Base-by-base conservation (phyloP, 2,113 vertebrate genomes). In the Calyptommatus sinebrachiatus region DNA sequence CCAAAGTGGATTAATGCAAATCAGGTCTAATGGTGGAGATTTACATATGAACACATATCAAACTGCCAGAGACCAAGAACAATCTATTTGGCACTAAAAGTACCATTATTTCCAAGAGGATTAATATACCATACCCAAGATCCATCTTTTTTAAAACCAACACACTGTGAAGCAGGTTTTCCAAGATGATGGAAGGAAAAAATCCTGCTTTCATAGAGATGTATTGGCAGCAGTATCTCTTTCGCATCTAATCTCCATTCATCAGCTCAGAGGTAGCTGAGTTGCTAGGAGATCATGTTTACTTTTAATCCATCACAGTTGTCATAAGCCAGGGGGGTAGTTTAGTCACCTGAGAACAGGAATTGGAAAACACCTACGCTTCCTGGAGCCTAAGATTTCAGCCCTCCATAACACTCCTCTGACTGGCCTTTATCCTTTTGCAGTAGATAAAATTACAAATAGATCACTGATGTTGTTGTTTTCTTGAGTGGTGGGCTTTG, bases 161-260 rank as follows among this genome's bases (percentile, higher is more conserved):
- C 22, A 46, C 45, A 72, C 1, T 67, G 26, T 76, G 85, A 74
- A 65, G 70, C 21, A 22, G 28, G 22, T 21, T 63, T 48, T 48
- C 68, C 16, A 31, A 50, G 71, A 79, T 65, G 20, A 73, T 69
- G 83, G 73, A 76, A 77, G 20, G 71, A 77, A 75, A 53, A 53
- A 14, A 22, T 84, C 85, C 81, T 73, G 5, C 41, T 77, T 82
- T 84, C 88, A 83, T 79, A 85, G 80, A 1, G 0, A 83, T 68
- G 60, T 68, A 50, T 81, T 46, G 81, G 70, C 76, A 82, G 75
- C 71, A 50, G 77, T 72, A 73, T 29, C 45, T 80, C 29, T 29
- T 79, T 28, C 29, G 5, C 0, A 79, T 66, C 0, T 29, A 65
- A 9, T 41, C 26, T 1, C 81, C 68, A 53, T 67, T 83, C 26